Conservation (phyloP, 2,113 vertebrate species). For the Epinephelus fuscoguttatus region DNA sequence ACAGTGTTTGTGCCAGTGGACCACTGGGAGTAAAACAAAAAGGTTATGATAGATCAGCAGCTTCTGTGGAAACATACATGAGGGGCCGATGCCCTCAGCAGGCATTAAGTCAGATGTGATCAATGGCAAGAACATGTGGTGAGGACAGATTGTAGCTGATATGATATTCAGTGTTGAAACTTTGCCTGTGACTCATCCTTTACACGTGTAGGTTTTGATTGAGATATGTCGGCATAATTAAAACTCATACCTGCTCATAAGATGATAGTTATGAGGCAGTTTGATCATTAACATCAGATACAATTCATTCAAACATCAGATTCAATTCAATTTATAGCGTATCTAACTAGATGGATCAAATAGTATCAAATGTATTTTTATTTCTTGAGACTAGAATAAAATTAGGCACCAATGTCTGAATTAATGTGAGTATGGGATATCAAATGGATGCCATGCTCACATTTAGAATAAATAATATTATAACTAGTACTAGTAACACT, state of each 20-base stretch:
- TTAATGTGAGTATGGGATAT: not conserved
- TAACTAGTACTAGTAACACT: too few species aligned
- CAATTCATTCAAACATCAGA: too few species aligned
- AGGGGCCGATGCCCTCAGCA: not conserved
- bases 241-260: not conserved
- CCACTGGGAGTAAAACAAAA: conserved; percentile 7
- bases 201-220: not conserved
- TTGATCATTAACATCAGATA: not conserved
- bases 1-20: not conserved
- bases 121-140: not conserved
- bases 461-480: too few species aligned
- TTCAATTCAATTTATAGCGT: not conserved
- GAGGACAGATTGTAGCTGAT: not conserved
- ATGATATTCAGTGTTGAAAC: not conserved
- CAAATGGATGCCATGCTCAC: too few species aligned
- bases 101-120: not conserved
- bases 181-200: not conserved
- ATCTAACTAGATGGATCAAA: too few species aligned
- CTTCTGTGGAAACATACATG: conserved; percentile 1
- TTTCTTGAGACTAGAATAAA: not conserved
- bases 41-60: not conserved
- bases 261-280: not conserved
- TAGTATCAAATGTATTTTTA: too few species aligned
- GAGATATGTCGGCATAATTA: not conserved
- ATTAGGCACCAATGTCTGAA: too few species aligned